Percentiles rank a stretch among this genome's conserved stretches.
phyloP scores from a whole-genome alignment of 2,888 invertebrate genomes.

The Alcis repandata region DNA sequence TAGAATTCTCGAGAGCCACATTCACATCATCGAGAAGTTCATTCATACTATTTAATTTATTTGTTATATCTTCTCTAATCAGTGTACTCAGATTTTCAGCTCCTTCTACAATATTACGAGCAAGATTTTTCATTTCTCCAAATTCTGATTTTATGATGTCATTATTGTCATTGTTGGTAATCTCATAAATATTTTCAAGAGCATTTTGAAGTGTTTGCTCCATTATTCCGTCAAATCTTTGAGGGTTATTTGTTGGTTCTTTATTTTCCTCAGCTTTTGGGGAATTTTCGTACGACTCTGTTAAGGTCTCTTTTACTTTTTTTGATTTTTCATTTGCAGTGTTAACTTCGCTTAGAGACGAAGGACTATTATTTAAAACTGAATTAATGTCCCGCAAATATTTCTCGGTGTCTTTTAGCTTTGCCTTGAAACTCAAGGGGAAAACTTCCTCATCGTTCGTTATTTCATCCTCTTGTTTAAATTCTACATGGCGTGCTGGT shows the following conservation, averaged over 20 bases:
- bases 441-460: conserved; percentile 57
- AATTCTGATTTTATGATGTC: conserved; percentile 72
- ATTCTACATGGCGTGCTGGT: conserved; percentile 35
- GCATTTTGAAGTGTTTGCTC: conserved; percentile 69
- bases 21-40: conserved; percentile 80
- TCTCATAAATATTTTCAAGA: conserved; percentile 68
- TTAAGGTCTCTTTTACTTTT: background rate
- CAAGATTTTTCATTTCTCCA: conserved; percentile 76
- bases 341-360: conserved; percentile 20
- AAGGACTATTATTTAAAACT: conserved; percentile 56
- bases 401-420: conserved; percentile 71
- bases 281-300: conserved; percentile 8
- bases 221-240: conserved; percentile 65
- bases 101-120: conserved; percentile 76
- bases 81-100: conserved; percentile 79
- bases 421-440: conserved; percentile 66
- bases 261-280: conserved; percentile 7
- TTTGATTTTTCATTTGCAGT: conserved; percentile 10
- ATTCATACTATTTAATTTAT: conserved; percentile 82
- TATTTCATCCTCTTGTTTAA: conserved; percentile 45
- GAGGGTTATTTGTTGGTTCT: conserved; percentile 33
- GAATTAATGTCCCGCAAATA: conserved; percentile 66
- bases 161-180: conserved; percentile 58
- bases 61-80: conserved; percentile 80
- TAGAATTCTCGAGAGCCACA: conserved; percentile 76